Conservation (phyloP, 2,113 vertebrate species). For the Rhabdomys dilectus region DNA sequence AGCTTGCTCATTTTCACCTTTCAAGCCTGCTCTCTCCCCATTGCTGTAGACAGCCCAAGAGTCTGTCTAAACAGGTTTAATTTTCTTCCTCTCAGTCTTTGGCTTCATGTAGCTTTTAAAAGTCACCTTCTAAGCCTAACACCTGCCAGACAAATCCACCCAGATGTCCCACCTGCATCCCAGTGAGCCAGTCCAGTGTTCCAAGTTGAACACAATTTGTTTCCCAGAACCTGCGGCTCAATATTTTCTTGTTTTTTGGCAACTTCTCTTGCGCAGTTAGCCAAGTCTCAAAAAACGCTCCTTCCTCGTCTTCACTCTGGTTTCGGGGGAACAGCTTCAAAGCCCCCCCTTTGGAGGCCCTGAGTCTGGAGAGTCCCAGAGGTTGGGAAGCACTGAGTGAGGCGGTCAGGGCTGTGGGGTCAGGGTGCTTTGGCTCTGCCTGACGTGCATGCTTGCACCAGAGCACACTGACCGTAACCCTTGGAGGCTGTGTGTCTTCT, state of each 20-base stretch:
- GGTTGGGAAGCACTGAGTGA: neutral
- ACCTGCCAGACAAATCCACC: constrained; percentile 38
- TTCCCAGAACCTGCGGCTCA: neutral
- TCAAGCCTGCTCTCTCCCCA: neutral
- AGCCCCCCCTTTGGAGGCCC: neutral
- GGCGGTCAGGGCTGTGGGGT: neutral
- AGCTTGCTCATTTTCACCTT: neutral
- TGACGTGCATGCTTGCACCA: rapidly evolving
- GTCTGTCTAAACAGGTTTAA: neutral
- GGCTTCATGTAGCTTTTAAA: constrained; percentile 36
- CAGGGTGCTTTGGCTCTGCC: neutral
- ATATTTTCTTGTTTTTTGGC: constrained; percentile 44
- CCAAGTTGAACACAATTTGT: neutral
- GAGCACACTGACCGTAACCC: neutral
- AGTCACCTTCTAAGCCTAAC: constrained; percentile 61
- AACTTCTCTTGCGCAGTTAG: neutral
- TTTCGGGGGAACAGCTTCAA: neutral
- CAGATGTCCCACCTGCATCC: constrained; percentile 1
- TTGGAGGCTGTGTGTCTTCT: neutral
- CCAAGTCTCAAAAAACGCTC: constrained; percentile 12
- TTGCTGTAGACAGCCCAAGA: neutral
- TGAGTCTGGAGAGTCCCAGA: neutral
- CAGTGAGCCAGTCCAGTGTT: neutral
- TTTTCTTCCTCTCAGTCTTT: neutral
- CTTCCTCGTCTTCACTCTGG: neutral